Percentiles rank a stretch among this genome's conserved stretches.
Conservation (phyloP, 2,113 vertebrate species). For the Cyrtonyx montezumae region DNA sequence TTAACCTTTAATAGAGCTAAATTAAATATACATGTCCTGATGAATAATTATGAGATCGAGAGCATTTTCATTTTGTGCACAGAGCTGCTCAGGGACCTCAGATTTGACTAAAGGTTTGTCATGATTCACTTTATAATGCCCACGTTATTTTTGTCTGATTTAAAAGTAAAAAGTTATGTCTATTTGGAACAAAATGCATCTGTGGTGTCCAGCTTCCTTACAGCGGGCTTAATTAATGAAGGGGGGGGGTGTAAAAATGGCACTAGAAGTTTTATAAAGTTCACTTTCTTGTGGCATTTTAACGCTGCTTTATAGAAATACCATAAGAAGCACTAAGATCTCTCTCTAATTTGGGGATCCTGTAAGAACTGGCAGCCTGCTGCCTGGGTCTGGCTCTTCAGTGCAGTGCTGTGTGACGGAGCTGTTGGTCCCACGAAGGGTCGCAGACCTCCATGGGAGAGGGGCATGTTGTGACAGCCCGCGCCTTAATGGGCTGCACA, state of each 20-base stretch:
- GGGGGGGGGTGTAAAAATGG: not conserved
- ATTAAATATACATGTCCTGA: conserved; percentile 81
- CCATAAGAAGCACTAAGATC: not conserved
- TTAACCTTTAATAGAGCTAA: conserved; percentile 81
- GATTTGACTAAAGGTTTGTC: conserved; percentile 67
- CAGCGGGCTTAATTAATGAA: not conserved
- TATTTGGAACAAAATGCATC: conserved; percentile 18
- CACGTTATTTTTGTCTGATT: conserved; percentile 55
- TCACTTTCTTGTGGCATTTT: not conserved
- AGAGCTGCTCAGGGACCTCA: conserved; percentile 66
- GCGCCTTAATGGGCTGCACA: not conserved
- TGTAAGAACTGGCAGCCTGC: too few relatives aligned
- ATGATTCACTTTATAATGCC: conserved; percentile 65
- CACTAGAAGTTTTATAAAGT: not conserved
- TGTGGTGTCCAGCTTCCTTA: not conserved
- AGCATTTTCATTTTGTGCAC: conserved; percentile 73
- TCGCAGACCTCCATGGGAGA: conserved; percentile 18
- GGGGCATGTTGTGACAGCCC: conserved; percentile 40
- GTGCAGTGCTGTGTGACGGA: not conserved
- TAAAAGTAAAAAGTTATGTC: conserved; percentile 18
- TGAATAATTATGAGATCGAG: conserved; percentile 78
- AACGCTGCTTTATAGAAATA: not conserved
- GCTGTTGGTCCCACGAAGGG: not conserved
- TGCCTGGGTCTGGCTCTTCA: too few relatives aligned
- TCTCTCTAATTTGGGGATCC: not conserved